Evolutionary conservation across 2,888 invertebrate genomes (phyloP), one percentile per base, ranked within the genome.

Genomic region (Dicyrtoma fusca): DNA sequence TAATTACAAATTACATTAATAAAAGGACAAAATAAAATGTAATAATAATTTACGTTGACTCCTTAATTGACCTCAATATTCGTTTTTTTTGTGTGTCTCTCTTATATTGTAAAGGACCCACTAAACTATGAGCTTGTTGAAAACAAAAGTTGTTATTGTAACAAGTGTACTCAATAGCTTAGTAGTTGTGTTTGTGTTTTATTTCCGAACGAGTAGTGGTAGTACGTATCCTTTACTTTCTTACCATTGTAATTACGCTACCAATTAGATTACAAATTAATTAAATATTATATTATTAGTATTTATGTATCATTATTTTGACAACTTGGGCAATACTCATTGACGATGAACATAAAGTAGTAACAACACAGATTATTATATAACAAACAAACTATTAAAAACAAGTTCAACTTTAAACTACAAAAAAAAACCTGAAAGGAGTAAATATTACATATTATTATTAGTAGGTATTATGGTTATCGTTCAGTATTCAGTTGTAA

Each of bases 301-400:
- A 3, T 26, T 34, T 34, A 34, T 3, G 34, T 34, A 34, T 34
- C 8, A 34, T 34, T 34, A 66, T 34, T 66, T 66, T 53, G 66
- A 66, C 53, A 55, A 51, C 66, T 19, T 42, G 66, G 66, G 53
- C 66, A 66, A 66, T 66, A 66, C 66, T 66, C 42, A 23, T 62
- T 42, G 34, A 34, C 34, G 8, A 34, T 34, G 34, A 34, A 34
- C 34, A 34, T 34, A 34, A 34, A 34, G 34, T 34, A 34, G 8
- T 8, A 34, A 53, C 53, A 53, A 49, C 19, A 53, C 34, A 34
- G 8, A 34, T 53, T 21, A 53, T 1, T 53, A 53, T 14, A 17
- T 17, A 53, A 34, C 34, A 34, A 17, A 53, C 21, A 53, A 14
- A 53, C 17, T 3, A 49, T 4, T 4, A 49, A 11, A 49, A 4